These are phyloP conservation scores for Pterocles orientalis DNA, from an alignment of 2,113 vertebrate species.

Conservation along the genomic window DNA sequence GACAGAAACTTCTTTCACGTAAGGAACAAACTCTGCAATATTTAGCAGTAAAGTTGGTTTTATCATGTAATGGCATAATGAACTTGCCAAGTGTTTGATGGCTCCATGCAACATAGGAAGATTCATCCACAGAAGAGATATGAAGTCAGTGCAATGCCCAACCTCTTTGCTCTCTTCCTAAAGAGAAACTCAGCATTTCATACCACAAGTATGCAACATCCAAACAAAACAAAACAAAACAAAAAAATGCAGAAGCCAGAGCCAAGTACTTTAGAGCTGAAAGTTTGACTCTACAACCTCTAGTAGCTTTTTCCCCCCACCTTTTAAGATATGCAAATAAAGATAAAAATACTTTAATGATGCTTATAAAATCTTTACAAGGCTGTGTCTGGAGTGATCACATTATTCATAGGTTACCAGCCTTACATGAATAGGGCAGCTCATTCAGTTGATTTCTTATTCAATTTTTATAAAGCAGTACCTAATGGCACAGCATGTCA, in stretches of 20 bases:
- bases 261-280: not conserved
- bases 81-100: not conserved
- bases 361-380: not conserved
- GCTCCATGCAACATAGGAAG: not conserved
- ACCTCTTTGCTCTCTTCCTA: not conserved
- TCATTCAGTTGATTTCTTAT: constrained; percentile 55
- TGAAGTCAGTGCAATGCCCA: not conserved
- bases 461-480: not conserved
- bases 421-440: not conserved
- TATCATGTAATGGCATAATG: not conserved
- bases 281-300: not conserved
- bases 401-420: constrained; percentile 28
- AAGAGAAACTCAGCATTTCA: not conserved
- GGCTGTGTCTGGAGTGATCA: not conserved
- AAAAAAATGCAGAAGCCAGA: not conserved
- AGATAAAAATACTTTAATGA: not conserved
- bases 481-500: constrained; percentile 2
- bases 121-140: not conserved
- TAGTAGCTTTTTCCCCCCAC: not conserved
- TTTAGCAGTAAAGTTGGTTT: not conserved
- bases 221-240: not conserved
- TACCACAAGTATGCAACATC: not conserved
- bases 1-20: not conserved
- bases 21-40: not conserved
- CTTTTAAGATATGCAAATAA: not conserved